phyloP scores from a whole-genome alignment of 2,888 invertebrate genomes.

The Choristoneura rosaceana region DNA sequence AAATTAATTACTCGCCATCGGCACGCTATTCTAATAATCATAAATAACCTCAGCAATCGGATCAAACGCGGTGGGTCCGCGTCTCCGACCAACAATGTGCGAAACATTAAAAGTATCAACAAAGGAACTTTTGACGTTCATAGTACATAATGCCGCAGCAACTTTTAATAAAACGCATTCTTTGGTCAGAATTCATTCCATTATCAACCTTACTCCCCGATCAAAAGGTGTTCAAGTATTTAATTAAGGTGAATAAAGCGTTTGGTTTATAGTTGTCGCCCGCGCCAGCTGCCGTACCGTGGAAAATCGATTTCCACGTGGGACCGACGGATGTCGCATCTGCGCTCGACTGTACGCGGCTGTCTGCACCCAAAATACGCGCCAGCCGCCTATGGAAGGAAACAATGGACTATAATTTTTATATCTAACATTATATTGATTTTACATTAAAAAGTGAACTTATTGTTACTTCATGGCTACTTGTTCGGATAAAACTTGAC shows the following conservation, averaged over 20 bases:
- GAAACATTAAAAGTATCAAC: slow-evolving; percentile 86
- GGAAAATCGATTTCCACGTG: slow-evolving; percentile 85
- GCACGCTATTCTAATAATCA: slow-evolving; percentile 83
- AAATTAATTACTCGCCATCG: slow-evolving; percentile 81
- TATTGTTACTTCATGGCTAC: background rate
- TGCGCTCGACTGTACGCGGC: slow-evolving; percentile 74
- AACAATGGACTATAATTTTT: slow-evolving; percentile 47
- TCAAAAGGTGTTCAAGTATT: slow-evolving; percentile 48
- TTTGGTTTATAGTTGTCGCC: slow-evolving; percentile 72
- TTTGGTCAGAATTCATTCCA: slow-evolving; percentile 44
- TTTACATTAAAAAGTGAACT: background rate
- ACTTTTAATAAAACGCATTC: slow-evolving; percentile 47
- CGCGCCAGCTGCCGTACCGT: slow-evolving; percentile 83
- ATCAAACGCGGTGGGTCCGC: slow-evolving; percentile 82
- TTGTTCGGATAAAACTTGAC: no score
- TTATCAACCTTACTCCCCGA: slow-evolving; percentile 50
- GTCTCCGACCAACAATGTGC: slow-evolving; percentile 76
- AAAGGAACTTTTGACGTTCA: slow-evolving; percentile 84
- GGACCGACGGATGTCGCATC: slow-evolving; percentile 83
- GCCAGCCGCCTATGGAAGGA: slow-evolving; percentile 62
- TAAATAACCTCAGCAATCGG: slow-evolving; percentile 82
- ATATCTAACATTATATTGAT: slow-evolving; percentile 24
- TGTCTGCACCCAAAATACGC: slow-evolving; percentile 73
- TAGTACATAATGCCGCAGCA: slow-evolving; percentile 73
- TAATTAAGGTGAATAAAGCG: slow-evolving; percentile 45